Evolutionary conservation across 2,113 vertebrate genomes (phyloP).

Genomic region (Burhinus oedicnemus): DNA sequence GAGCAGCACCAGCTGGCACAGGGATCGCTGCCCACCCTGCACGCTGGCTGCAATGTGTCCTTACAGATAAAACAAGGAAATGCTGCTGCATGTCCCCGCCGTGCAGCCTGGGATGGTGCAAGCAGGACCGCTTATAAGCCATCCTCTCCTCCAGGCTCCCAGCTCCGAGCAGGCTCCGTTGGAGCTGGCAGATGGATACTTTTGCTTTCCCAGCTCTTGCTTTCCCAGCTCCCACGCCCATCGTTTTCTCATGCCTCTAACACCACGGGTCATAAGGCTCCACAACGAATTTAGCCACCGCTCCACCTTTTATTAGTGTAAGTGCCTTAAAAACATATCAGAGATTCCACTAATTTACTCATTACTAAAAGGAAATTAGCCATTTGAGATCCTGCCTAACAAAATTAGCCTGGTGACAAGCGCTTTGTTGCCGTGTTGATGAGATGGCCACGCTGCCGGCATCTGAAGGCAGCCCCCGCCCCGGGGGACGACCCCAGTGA

Average conservation of each 20-base stretch:
- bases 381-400: constrained; percentile 59
- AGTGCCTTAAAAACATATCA: constrained; percentile 62
- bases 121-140: accelerated
- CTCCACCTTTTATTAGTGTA: constrained; percentile 52
- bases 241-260: background rate
- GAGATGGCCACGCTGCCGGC: constrained; percentile 29
- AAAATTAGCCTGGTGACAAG: constrained; percentile 57
- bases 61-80: no score
- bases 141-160: background rate
- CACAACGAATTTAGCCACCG: background rate
- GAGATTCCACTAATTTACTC: constrained; percentile 57
- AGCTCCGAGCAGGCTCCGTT: accelerated
- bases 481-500: background rate
- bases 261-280: background rate
- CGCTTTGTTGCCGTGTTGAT: constrained; percentile 37
- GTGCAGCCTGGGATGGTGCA: no score
- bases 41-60: background rate
- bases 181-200: accelerated
- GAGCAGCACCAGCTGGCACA: no score
- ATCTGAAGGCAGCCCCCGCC: constrained; percentile 2
- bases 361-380: constrained; percentile 63
- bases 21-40: no score
- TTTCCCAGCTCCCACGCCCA: background rate
- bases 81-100: background rate
- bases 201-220: background rate